Percentiles rank a stretch among this genome's conserved stretches.
phyloP scores from a whole-genome alignment of 2,113 vertebrate genomes.

The Syngnathus scovelli region DNA sequence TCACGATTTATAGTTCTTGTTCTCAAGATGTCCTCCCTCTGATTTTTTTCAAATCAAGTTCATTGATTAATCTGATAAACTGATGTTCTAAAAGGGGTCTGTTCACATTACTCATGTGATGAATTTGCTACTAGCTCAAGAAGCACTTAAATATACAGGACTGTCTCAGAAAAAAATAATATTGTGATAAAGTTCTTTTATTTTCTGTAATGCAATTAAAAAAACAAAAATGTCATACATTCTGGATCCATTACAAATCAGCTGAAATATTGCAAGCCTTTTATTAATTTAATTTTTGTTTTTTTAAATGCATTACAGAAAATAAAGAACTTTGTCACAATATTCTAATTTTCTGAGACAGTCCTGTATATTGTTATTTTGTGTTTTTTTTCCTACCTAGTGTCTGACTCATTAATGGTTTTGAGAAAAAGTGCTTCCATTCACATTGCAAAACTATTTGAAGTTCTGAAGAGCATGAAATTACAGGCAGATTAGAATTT shows the following conservation, averaged over 20 bases:
- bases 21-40: neutral
- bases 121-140: neutral
- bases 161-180: too few species aligned
- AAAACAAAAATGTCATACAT: too few species aligned
- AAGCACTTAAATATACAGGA: neutral
- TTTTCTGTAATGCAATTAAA: too few species aligned
- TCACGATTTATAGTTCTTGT: neutral
- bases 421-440: constrained; percentile 25
- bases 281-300: too few species aligned
- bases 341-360: too few species aligned
- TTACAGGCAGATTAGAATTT: constrained; percentile 56
- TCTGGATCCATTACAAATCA: too few species aligned
- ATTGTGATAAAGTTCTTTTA: too few species aligned
- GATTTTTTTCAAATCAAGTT: too few species aligned
- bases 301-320: too few species aligned
- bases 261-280: too few species aligned
- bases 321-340: too few species aligned
- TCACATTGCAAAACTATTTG: constrained; percentile 48
- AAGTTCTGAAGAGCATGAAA: constrained; percentile 59
- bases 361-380: neutral
- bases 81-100: neutral
- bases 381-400: constrained; percentile 21
- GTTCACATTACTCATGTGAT: neutral
- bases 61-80: too few species aligned
- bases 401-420: constrained; percentile 23